Evolutionary conservation across 2,888 invertebrate genomes (phyloP).

Genomic region (Ariolimax columbianus): DNA sequence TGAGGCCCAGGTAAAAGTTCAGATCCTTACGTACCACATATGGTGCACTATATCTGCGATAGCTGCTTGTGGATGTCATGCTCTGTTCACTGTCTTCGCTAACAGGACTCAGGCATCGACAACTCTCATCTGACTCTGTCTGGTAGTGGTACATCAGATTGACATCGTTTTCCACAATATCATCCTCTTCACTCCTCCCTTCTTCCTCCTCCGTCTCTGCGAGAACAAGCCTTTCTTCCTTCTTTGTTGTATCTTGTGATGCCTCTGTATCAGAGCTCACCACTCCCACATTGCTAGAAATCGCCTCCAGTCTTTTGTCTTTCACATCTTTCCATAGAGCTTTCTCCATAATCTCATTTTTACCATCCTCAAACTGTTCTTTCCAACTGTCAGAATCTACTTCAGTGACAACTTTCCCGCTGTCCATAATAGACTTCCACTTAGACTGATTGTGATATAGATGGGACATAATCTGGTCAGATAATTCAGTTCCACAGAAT

Average conservation of each 20-base stretch:
- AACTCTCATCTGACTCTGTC: slow-evolving; percentile 53
- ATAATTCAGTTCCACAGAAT: slow-evolving; percentile 86
- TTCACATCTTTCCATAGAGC: neutral
- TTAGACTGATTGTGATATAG: slow-evolving; percentile 78
- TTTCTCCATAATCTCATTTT: slow-evolving; percentile 5
- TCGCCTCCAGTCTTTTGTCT: slow-evolving; percentile 10
- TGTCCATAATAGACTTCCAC: slow-evolving; percentile 60
- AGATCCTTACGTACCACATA: slow-evolving; percentile 60
- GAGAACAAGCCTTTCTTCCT: neutral
- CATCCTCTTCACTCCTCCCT: slow-evolving; percentile 44
- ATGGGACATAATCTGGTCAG: slow-evolving; percentile 85
- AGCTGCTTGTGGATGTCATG: neutral
- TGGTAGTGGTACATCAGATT: slow-evolving; percentile 56
- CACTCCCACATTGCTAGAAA: no score
- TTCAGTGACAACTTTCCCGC: neutral
- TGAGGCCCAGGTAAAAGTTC: slow-evolving; percentile 60
- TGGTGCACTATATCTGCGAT: slow-evolving; percentile 64
- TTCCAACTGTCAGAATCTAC: slow-evolving; percentile 43
- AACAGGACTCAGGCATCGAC: slow-evolving; percentile 59
- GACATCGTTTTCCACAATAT: slow-evolving; percentile 57
- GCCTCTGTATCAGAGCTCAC: neutral
- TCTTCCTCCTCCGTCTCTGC: slow-evolving; percentile 39
- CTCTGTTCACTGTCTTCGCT: slow-evolving; percentile 58
- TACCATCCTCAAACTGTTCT: slow-evolving; percentile 27
- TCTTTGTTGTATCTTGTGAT: neutral